Evolutionary conservation across 2,888 invertebrate species (phyloP).

Genomic region (Aleiodes leptofemur): DNA sequence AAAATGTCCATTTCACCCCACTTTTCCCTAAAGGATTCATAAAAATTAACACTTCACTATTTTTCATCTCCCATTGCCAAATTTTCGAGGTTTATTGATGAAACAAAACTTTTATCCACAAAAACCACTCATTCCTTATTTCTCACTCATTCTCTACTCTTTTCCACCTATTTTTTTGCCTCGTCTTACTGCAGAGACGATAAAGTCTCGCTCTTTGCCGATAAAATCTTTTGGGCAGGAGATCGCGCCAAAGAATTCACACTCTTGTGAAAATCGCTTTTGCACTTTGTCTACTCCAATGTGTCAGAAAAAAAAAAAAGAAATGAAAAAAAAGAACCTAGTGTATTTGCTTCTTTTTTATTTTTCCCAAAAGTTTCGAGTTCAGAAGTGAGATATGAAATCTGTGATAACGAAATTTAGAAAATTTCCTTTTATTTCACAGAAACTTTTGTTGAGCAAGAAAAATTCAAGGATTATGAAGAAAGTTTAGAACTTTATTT

Average conservation of each 20-base stretch:
- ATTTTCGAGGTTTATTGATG: not conserved
- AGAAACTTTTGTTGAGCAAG: no score
- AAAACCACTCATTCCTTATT: constrained; percentile 46
- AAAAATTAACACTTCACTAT: not conserved
- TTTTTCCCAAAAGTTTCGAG: not conserved
- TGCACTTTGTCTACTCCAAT: constrained; percentile 36
- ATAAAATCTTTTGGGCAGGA: constrained; percentile 30
- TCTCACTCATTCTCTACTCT: constrained; percentile 35
- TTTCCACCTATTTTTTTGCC: constrained; percentile 42
- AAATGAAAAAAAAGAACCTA: not conserved
- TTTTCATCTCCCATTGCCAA: not conserved
- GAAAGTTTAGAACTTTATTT: no score
- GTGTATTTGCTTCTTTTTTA: not conserved
- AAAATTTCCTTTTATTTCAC: not conserved
- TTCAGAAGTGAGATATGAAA: constrained; percentile 8
- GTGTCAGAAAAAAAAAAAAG: not conserved
- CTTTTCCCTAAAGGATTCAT: no score
- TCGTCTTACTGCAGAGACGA: constrained; percentile 52
- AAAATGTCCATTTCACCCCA: no score
- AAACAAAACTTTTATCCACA: constrained; percentile 29
- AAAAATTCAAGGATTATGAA: no score
- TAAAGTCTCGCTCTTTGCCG: constrained; percentile 41
- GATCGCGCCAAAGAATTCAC: constrained; percentile 40
- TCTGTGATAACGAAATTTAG: not conserved
- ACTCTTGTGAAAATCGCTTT: constrained; percentile 39